These are phyloP conservation scores for Sinocyclocheilus grahami DNA, from an alignment of 2,113 vertebrate genomes.

Conservation along the genomic window DNA sequence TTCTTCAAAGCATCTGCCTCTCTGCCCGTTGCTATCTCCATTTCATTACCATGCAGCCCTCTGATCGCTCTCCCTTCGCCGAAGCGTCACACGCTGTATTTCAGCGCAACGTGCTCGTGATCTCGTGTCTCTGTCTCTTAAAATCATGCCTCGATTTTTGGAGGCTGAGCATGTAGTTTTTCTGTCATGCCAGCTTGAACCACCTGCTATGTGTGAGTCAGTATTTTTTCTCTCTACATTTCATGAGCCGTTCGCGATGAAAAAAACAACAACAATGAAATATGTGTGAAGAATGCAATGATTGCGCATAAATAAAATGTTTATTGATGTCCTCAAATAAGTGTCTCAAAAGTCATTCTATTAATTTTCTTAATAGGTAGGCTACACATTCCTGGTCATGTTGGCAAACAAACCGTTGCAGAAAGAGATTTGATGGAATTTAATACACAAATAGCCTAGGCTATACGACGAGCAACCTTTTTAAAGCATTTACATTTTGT, in stretches of 20 bases:
- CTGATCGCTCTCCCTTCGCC: background rate
- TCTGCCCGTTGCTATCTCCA: background rate
- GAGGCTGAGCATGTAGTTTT: background rate
- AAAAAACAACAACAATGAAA: background rate
- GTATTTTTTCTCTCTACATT: background rate
- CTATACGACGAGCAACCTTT: no score
- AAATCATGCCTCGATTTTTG: background rate
- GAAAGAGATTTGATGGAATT: background rate
- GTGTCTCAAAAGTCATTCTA: background rate
- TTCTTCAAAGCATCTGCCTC: conserved; percentile 16
- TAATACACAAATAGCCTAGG: no score
- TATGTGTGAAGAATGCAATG: background rate
- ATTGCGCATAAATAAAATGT: background rate
- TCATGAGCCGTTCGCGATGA: no score
- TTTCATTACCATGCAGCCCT: background rate
- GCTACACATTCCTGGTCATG: background rate
- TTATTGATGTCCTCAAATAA: background rate
- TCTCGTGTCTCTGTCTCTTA: background rate
- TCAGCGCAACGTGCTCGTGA: background rate
- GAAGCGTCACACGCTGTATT: conserved; percentile 14
- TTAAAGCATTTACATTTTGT: no score
- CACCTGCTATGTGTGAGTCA: background rate
- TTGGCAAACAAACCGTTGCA: background rate
- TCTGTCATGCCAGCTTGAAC: background rate
- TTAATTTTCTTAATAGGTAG: background rate